These are phyloP conservation scores for Muscidifurax raptorellus DNA, from an alignment of 1,140 invertebrate species.

Conservation along the genomic window DNA sequence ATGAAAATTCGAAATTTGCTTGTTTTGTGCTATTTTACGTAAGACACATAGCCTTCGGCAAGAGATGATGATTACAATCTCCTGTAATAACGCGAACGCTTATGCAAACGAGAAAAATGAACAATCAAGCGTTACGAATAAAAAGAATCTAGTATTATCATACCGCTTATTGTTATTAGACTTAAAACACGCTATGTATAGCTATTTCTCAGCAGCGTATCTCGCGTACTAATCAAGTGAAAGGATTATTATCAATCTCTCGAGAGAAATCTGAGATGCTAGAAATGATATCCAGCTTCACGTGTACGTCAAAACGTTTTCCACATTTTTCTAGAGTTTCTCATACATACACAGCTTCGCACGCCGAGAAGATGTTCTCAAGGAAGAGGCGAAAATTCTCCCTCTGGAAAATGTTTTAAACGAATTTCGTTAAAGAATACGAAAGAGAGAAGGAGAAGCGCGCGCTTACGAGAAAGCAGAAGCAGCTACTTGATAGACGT, in stretches of 20 bases:
- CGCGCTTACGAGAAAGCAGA: slow-evolving; percentile 26
- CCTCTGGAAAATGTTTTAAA: neutral
- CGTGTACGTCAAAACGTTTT: neutral
- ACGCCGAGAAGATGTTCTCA: neutral
- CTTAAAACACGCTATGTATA: neutral
- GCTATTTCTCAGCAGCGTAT: neutral
- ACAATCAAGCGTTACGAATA: neutral
- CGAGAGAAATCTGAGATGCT: neutral
- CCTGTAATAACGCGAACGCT: neutral
- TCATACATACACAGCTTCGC: too few species aligned
- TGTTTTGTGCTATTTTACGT: neutral
- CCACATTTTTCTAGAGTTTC: too few species aligned
- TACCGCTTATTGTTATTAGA: neutral
- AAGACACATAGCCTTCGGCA: neutral
- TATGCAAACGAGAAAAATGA: neutral
- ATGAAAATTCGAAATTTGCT: neutral
- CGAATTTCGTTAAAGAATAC: slow-evolving; percentile 17
- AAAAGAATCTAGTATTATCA: neutral
- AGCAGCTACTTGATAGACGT: slow-evolving; percentile 35
- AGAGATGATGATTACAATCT: neutral
- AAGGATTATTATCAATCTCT: neutral
- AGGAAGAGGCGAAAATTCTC: neutral
- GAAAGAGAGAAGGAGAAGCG: slow-evolving; percentile 28
- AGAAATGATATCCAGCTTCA: neutral
- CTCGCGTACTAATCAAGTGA: neutral